Conservation (phyloP, 2,888 invertebrate species). For the Athetis lepigone region DNA sequence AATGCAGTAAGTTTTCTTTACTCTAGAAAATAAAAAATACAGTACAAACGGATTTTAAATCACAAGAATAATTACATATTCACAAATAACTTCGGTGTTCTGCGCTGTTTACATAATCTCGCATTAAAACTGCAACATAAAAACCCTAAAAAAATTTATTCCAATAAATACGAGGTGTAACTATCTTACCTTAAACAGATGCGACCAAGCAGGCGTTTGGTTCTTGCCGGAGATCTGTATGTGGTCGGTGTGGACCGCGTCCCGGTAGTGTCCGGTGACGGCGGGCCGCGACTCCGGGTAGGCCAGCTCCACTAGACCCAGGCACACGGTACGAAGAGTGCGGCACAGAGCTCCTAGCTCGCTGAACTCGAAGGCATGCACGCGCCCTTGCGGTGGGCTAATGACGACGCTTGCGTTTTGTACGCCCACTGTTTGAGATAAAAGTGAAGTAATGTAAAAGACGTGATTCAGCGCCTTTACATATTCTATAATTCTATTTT, state of each 20-base stretch:
- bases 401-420: conserved; percentile 7
- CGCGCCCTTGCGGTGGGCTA: conserved; percentile 54
- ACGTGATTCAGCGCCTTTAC: background rate
- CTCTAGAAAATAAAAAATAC: conserved; percentile 91
- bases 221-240: conserved; percentile 73
- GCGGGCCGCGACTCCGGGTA: conserved; percentile 94
- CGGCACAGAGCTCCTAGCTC: conserved; percentile 94
- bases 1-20: conserved; percentile 90
- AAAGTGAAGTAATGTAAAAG: background rate
- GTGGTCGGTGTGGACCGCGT: conserved; percentile 68
- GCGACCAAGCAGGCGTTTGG: conserved; percentile 93
- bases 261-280: conserved; percentile 91
- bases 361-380: conserved; percentile 92
- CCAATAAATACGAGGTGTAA: background rate
- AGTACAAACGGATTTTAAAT: conserved; percentile 90
- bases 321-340: conserved; percentile 94
- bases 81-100: conserved; percentile 88
- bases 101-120: conserved; percentile 83
- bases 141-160: background rate
- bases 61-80: conserved; percentile 91
- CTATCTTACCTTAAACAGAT: conserved; percentile 92
- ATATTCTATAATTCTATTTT: too few relatives aligned
- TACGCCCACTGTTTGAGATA: conserved; percentile 26
- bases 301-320: conserved; percentile 96
- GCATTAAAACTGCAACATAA: conserved; percentile 71